Percentiles rank a stretch among this genome's conserved stretches.
These are phyloP conservation scores for Noctilio leporinus DNA, from an alignment of 2,113 vertebrate genomes.

Conservation along the genomic window DNA sequence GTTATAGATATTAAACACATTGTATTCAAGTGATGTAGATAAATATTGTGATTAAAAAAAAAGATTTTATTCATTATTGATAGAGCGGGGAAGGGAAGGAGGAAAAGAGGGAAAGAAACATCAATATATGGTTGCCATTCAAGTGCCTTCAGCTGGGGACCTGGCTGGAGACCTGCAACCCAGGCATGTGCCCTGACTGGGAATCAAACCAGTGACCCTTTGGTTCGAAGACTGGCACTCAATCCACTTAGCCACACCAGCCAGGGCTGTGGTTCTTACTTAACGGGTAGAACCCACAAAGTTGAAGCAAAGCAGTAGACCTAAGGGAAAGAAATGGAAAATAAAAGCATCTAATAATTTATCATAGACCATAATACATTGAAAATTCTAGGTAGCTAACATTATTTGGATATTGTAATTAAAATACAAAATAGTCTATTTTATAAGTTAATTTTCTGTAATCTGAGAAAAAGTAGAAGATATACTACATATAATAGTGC, in stretches of 20 bases:
- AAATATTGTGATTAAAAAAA: background rate
- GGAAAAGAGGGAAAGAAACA: no score
- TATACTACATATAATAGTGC: accelerated
- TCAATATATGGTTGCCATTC: no score
- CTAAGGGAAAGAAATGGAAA: slow-evolving; percentile 2
- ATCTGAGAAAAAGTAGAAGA: background rate
- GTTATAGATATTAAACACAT: background rate
- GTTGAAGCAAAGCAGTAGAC: background rate
- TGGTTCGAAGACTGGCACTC: no score
- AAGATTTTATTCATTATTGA: no score
- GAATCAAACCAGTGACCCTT: no score
- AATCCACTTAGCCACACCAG: no score
- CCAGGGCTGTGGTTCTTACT: background rate
- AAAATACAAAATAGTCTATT: background rate
- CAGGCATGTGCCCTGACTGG: no score
- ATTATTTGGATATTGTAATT: background rate
- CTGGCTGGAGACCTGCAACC: no score
- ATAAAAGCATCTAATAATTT: background rate
- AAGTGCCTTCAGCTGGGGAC: no score
- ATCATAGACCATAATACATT: background rate
- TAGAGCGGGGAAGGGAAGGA: no score
- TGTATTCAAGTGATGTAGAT: background rate
- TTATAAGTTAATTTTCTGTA: background rate
- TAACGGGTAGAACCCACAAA: background rate
- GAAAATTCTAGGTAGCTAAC: background rate